Evolutionary conservation across 2,797 vertebrate species (phyloP).

Genomic region (Poeciliopsis turneri): DNA sequence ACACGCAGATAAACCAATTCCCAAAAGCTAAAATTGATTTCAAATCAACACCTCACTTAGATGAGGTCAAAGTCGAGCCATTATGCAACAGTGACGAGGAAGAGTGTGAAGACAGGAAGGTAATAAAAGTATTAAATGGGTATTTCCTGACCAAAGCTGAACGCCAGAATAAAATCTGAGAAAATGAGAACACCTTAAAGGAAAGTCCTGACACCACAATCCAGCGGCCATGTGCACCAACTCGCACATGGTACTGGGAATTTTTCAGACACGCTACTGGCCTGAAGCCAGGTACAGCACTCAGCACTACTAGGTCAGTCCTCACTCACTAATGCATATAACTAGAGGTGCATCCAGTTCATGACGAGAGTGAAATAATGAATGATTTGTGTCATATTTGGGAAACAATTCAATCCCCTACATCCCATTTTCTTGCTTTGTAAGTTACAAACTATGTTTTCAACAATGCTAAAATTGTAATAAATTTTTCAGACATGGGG

Average conservation of each 20-base stretch:
- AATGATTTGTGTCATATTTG: background rate
- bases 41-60: conserved; percentile 22
- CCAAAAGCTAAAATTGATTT: conserved; percentile 16
- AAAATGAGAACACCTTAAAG: conserved; percentile 27
- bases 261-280: conserved; percentile 58
- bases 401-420: background rate
- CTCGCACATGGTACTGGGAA: conserved; percentile 68
- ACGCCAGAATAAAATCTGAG: conserved; percentile 27
- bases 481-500: background rate
- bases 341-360: background rate
- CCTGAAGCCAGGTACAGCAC: conserved; percentile 44
- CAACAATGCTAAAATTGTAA: background rate
- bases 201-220: conserved; percentile 43
- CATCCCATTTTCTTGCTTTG: background rate
- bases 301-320: conserved; percentile 43
- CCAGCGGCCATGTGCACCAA: conserved; percentile 65
- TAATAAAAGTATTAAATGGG: conserved; percentile 30
- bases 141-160: conserved; percentile 15
- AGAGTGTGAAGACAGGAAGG: conserved; percentile 25
- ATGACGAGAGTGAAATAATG: background rate
- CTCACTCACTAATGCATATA: conserved; percentile 20
- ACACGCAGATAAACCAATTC: conserved; percentile 20
- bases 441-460: background rate
- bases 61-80: conserved; percentile 54
- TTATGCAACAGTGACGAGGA: conserved; percentile 2